Evolutionary conservation across 1,140 invertebrate species (phyloP), one percentile per base, ranked within the genome.

Genomic region (Monomorium pharaonis): DNA sequence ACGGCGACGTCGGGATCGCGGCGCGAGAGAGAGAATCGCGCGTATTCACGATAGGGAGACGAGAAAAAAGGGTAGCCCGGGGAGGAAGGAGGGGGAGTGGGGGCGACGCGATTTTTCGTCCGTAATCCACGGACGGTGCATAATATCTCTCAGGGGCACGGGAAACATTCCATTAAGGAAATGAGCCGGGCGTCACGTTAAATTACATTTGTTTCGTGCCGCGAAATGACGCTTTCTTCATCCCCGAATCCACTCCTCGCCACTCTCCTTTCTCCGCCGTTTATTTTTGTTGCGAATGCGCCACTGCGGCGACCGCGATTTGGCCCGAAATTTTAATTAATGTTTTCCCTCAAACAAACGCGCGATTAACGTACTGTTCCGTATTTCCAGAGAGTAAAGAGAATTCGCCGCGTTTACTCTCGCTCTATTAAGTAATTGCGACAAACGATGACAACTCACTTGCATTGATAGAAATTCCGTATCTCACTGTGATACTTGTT

Each of bases 161-260:
- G 67, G 84, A 88, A 91, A 87, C 86, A 87, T 83, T 83, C 87
- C 89, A 91, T 91, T 91, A 91, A 84, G 89, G 78, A 91, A 90
- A 90, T 91, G 89, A 91, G 86, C 51, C 69, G 54, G 49, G 85
- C 47, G 78, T 51, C 65, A 72, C 51, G 74, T 83, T 89, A 63
- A 87, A 91, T 91, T 90, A 87, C 85, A 33, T 89, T 91, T 87
- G 44, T 75, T 83, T 60, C 69, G 60, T 69, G 67, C 75, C 47
- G 70, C 51, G 60, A 60, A 85, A 63, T 58, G 77, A 81, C 62
- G 78, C 65, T 54, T 60, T 18, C 76, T 75, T 4, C 60, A 63
- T 33, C 49, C 30, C 56, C 56, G 63, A 72, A 63, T 51, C 33
- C 24, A 49, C 42, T 78, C 18, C 27, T 33, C n/a, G n/a, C 42